Conservation (phyloP, 2,797 vertebrate genomes). For the Arctocebus calabarensis region DNA sequence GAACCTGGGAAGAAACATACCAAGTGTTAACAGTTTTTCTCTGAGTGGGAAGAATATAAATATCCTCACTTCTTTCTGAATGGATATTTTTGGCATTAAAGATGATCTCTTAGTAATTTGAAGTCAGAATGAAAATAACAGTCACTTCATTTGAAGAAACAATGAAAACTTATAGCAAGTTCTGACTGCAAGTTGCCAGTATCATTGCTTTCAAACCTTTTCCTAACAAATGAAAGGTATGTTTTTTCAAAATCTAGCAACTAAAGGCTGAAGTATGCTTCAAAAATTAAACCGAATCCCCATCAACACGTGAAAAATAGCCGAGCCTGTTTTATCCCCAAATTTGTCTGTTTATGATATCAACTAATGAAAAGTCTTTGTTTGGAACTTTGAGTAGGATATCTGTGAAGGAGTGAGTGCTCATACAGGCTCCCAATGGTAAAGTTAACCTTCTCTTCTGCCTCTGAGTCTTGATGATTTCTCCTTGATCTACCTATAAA, state of each 20-base stretch:
- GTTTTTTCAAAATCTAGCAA: constrained; percentile 7
- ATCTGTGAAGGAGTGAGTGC: constrained; percentile 41
- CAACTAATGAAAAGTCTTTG: constrained; percentile 50
- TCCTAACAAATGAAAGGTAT: constrained; percentile 23
- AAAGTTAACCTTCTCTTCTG: constrained; percentile 44
- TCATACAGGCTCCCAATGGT: not conserved
- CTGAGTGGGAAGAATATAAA: constrained; percentile 34
- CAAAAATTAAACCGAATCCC: constrained; percentile 63
- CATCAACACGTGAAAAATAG: not conserved
- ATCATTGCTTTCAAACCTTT: not conserved
- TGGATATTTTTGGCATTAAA: constrained; percentile 37
- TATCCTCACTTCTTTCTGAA: constrained; percentile 11
- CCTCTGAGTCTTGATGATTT: constrained; percentile 11
- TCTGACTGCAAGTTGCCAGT: not conserved
- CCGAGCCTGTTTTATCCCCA: not conserved
- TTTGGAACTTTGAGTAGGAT: not conserved
- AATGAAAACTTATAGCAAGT: constrained; percentile 21
- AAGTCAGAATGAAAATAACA: constrained; percentile 41
- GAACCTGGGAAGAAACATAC: not conserved
- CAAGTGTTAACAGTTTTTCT: not conserved
- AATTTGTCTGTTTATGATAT: constrained; percentile 56
- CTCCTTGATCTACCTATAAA: constrained; percentile 70
- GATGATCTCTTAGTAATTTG: constrained; percentile 16
- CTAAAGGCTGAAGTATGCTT: not conserved
- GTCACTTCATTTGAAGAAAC: constrained; percentile 24